Evolutionary conservation across 2,113 vertebrate species (phyloP), one percentile per base, ranked within the genome.

Genomic region (Osmerus eperlanus): DNA sequence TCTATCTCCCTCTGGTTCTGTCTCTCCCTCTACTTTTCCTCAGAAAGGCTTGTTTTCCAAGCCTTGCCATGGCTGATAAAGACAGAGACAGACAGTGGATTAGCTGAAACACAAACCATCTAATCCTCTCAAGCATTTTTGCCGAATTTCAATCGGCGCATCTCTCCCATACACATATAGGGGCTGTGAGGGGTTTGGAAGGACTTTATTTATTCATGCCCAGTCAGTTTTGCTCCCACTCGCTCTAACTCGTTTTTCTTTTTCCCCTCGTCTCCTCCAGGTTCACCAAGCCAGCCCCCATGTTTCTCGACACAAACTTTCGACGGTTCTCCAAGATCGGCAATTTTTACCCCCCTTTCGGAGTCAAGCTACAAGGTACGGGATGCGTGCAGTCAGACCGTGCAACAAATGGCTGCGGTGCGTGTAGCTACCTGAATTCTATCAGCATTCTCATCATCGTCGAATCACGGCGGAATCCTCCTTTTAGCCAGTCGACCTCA

Each of bases 271-370:
- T 14, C 62, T 56, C 76, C 64, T 71, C 67, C 79, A 89, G 89
- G 77, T 90, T 88, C 74, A 56, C 3, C 25, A 89, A 87, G 82
- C 68, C 75, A 59, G 86, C 73, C 0, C 87, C 86, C 18, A 90
- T 90, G 84, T 91, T 90, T 75, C 88, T 90, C 1, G 82, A 90
- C 81, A 67, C 61, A 47, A 87, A 87, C 75, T 91, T 86, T 76
- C 89, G 83, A 70, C 65, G 70, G 4, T 78, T 89, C 21, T 73
- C 71, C 47, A 86, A 81, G 64, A 86, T 90, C 72, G 70, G 51
- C 47, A 64, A 19, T 65, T 89, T 80, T 61, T 72, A 5, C 0
- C 89, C 87, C 72, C 90, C 90, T 0, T 91, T 91, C 67, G 90
- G 90, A 32, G 36, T 90, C 19, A 91, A 78, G 83, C 80, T 81